Evolutionary conservation across 1,140 invertebrate genomes (phyloP).

Genomic region (Cryptotermes secundus): DNA sequence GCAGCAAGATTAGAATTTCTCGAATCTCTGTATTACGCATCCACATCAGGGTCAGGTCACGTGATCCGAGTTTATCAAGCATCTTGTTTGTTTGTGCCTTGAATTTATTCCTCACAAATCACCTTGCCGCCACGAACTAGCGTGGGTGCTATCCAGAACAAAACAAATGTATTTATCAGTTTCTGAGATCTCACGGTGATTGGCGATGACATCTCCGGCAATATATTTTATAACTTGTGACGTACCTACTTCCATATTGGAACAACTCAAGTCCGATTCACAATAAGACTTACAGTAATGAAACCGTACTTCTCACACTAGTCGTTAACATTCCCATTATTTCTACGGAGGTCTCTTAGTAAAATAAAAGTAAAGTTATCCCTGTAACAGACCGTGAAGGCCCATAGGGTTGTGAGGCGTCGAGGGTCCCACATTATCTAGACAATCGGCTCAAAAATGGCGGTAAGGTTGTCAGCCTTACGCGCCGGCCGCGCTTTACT

Average conservation of each 20-base stretch:
- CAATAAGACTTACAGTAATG: neutral
- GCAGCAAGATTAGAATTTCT: no score
- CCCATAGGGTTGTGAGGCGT: no score
- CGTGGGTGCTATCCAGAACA: neutral
- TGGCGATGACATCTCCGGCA: neutral
- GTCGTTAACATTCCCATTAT: neutral
- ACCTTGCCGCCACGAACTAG: neutral
- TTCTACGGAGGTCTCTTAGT: no score
- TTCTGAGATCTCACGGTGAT: neutral
- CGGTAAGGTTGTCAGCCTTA: no score
- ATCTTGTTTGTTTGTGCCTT: constrained; percentile 7
- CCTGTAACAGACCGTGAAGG: no score
- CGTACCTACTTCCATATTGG: neutral
- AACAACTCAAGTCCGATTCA: neutral
- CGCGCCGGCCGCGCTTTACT: no score
- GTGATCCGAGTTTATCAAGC: neutral
- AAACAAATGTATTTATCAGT: neutral
- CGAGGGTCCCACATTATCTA: no score
- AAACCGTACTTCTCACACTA: neutral
- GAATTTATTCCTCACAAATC: constrained; percentile 12
- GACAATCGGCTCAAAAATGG: no score
- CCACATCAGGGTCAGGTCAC: neutral
- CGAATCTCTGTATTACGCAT: neutral
- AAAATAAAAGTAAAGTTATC: no score
- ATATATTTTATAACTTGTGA: neutral